Conservation (phyloP, 2,888 invertebrate species). For the Lasioglossum marginatum region DNA sequence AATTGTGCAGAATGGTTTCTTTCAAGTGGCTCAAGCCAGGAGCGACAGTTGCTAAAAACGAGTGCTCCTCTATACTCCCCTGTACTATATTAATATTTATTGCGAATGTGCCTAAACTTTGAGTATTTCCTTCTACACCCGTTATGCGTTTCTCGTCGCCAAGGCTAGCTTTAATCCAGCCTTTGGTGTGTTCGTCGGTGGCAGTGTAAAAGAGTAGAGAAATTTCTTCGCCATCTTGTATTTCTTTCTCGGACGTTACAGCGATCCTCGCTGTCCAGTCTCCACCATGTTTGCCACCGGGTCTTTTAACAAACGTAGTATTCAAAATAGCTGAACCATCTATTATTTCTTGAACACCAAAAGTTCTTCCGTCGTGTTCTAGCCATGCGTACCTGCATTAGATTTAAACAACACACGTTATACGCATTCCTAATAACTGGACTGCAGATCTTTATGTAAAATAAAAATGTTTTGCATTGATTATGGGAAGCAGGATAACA, state of each 20-base stretch:
- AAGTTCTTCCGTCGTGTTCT: conserved; percentile 95
- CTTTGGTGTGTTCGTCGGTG: conserved; percentile 90
- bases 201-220: conserved; percentile 93
- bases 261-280: conserved; percentile 96
- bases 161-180: conserved; percentile 85
- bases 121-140: conserved; percentile 91
- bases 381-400: conserved; percentile 91
- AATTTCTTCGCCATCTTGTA: conserved; percentile 85
- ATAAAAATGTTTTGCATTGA: no score
- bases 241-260: conserved; percentile 85
- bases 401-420: conserved; percentile 9
- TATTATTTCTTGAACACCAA: conserved; percentile 95
- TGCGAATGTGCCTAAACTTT: conserved; percentile 91
- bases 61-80: conserved; percentile 89
- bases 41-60: conserved; percentile 90
- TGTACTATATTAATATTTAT: conserved; percentile 84
- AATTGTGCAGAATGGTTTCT: conserved; percentile 90
- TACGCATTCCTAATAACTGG: background rate
- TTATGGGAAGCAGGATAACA: no score
- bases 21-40: conserved; percentile 90
- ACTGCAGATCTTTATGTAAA: no score
- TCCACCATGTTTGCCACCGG: conserved; percentile 93
- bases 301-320: conserved; percentile 95
- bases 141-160: conserved; percentile 85
- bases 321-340: conserved; percentile 92